These are phyloP conservation scores for Acrobeloides nanus DNA, from an alignment of 2,888 invertebrate genomes.

Conservation along the genomic window DNA sequence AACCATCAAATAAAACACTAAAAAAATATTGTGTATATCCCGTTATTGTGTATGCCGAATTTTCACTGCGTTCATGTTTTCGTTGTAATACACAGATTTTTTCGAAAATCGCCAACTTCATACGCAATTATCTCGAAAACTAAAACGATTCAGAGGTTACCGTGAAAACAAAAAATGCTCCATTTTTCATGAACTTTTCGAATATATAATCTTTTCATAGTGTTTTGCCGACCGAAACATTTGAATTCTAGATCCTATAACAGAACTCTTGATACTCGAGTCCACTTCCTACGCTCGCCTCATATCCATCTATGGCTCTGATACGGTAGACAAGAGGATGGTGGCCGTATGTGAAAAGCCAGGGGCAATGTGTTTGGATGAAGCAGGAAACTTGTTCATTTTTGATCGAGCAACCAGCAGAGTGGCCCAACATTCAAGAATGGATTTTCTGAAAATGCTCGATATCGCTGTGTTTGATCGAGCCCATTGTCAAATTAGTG, in stretches of 20 bases:
- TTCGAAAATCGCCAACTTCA: too few relatives aligned
- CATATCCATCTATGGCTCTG: constrained; percentile 19
- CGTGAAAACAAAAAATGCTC: too few relatives aligned
- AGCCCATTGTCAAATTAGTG: constrained; percentile 19
- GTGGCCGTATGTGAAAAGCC: constrained; percentile 24
- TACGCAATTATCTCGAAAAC: too few relatives aligned
- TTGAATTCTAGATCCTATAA: constrained; percentile 25
- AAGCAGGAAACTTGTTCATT: constrained; percentile 25
- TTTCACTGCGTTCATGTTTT: too few relatives aligned
- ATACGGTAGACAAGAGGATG: constrained; percentile 19
- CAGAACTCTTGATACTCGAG: constrained; percentile 24
- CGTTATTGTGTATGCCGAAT: too few relatives aligned
- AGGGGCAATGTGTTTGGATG: constrained; percentile 20
- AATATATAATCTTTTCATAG: too few relatives aligned
- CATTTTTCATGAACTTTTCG: too few relatives aligned
- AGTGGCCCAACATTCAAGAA: constrained; percentile 17
- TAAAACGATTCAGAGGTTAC: too few relatives aligned
- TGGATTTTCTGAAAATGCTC: constrained; percentile 18
- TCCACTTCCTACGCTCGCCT: constrained; percentile 9
- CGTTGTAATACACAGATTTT: too few relatives aligned
- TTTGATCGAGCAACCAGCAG: constrained; percentile 22
- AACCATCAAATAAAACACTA: too few relatives aligned
- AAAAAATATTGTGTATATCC: too few relatives aligned
- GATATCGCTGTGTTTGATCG: constrained; percentile 21
- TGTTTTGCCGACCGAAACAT: too few relatives aligned